phyloP scores from a whole-genome alignment of 2,888 invertebrate species.

The Bhutanitis thaidina region DNA sequence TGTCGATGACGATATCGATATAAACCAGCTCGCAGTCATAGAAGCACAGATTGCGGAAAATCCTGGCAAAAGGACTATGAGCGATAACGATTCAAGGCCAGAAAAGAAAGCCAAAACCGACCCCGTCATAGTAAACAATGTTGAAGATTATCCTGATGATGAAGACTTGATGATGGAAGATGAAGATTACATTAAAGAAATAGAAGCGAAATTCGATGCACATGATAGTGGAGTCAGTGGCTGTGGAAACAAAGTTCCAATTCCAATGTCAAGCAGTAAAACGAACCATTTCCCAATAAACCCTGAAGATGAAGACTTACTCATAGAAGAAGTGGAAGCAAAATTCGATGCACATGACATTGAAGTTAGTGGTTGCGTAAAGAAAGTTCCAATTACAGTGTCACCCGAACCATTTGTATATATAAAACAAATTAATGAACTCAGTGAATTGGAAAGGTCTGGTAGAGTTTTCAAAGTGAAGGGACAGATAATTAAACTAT shows the following conservation, averaged over 20 bases:
- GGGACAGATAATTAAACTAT: conserved; percentile 76
- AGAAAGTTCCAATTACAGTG: conserved; percentile 33
- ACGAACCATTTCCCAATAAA: conserved; percentile 32
- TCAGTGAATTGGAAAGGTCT: conserved; percentile 41
- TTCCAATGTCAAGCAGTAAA: conserved; percentile 28
- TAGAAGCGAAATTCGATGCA: conserved; percentile 52
- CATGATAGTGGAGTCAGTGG: conserved; percentile 24
- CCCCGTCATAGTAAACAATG: conserved; percentile 27
- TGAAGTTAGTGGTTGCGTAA: conserved; percentile 16
- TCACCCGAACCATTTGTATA: conserved; percentile 61
- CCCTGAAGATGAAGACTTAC: conserved; percentile 49
- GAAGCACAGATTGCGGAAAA: conserved; percentile 49
- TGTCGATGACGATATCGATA: conserved; percentile 59
- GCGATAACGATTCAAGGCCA: conserved; percentile 34
- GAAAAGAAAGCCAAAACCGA: conserved; percentile 54
- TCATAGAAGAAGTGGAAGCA: conserved; percentile 55
- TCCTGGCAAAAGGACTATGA: conserved; percentile 40
- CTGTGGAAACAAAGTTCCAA: conserved; percentile 28
- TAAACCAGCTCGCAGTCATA: conserved; percentile 55
- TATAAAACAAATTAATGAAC: conserved; percentile 64
- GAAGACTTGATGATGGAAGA: conserved; percentile 54
- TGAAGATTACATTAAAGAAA: conserved; percentile 54
- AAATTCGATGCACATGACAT: conserved; percentile 41
- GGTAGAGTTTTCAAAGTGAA: conserved; percentile 75
- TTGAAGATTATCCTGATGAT: conserved; percentile 52